Base-by-base conservation (phyloP, 2,797 vertebrate genomes). In the Hoplostethus mediterraneus region DNA sequence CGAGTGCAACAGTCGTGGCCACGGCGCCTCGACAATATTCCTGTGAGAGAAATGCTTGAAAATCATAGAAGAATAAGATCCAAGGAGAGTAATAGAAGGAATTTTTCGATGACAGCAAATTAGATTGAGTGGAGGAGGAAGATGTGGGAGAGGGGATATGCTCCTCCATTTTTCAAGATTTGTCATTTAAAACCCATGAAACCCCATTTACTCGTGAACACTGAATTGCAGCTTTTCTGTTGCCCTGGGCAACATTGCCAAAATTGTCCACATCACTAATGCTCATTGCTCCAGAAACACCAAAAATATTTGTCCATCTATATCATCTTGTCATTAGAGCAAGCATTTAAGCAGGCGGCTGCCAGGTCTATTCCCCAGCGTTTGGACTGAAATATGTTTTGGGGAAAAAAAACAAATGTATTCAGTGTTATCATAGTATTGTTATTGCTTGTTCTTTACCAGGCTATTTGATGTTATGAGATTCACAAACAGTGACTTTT, bases 401-500 rank as follows among this genome's bases (percentile, higher is more conserved):
- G 33, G 33, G 9, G 7, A 40, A 40, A 40, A 40, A 36, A 36
- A 36, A 21, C 21, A 21, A 21, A 21, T 21, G 21, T 28, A 28
- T 28, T 28, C 28, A 28, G 1, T 28, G 28, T 28, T 28, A 3
- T 28, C 28, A 38, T 9, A 38, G 36, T 38, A 9, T 38, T 9
- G 9, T 7, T 38, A 9, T 38, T 38, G 5, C 36, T 36, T 36
- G 40, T 2, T 42, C 40, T 42, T 42, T 42, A 42, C 40, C 9
- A 6, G 36, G 9, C 36, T 36, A 36, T 36, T 36, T 36, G 33
- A 36, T 36, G 33, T 36, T 36, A 8, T 36, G 33, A 47, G 57
- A 66, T 28, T 52, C 44, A 63, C 60, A 38, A 2, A 67, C 56
- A 51, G 10, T 33, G 48, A 69, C 44, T 45, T 54, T 31, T 54